Evolutionary conservation across 2,888 invertebrate species (phyloP), one percentile per base, ranked within the genome.

Genomic region (Campoletis raptor): DNA sequence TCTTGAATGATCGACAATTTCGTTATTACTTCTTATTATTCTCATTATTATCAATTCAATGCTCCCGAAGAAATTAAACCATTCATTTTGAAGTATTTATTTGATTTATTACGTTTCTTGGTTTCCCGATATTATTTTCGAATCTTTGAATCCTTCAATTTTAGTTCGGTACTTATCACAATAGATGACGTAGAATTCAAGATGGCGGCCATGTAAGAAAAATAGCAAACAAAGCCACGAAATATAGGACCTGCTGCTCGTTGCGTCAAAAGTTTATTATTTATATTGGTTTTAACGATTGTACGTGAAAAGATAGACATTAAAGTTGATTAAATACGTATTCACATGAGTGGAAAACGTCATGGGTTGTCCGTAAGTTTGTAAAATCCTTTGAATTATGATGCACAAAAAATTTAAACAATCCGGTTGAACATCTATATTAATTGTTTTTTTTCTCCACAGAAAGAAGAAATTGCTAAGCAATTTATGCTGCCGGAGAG

Each of bases 401-500:
- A 48, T n/a, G 24, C n/a, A 18, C 36, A 36, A n/a, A 12, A n/a
- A 48, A 45, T 48, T 7, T 42, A 18, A 18, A 42, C 6, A 9
- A 42, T 37, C 1, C n/a, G 24, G 12, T 54, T 0, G 12, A 70
- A 48, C 37, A n/a, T 36, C 48, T 18, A n/a, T 15, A 10, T 36
- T 64, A 30, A 10, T 40, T 21, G 36, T 45, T 30, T 21, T 70
- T 40, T 12, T 10, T 57, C 3, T 36, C 37, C 7, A 30, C 93
- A 97, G 97, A 97, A 97, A 95, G 98, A 98, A 91, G 98, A 98
- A 95, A 98, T 98, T 91, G 98, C 98, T 0, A 97, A 97, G 91
- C 98, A 98, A 92, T 98, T 98, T 93, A 96, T 98, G 93, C 94
- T 98, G 83, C 98, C 98, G 0, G 98, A 98, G 93, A 96, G 98